phyloP scores from a whole-genome alignment of 2,888 invertebrate species.

The Fissipunctia ypsillon region DNA sequence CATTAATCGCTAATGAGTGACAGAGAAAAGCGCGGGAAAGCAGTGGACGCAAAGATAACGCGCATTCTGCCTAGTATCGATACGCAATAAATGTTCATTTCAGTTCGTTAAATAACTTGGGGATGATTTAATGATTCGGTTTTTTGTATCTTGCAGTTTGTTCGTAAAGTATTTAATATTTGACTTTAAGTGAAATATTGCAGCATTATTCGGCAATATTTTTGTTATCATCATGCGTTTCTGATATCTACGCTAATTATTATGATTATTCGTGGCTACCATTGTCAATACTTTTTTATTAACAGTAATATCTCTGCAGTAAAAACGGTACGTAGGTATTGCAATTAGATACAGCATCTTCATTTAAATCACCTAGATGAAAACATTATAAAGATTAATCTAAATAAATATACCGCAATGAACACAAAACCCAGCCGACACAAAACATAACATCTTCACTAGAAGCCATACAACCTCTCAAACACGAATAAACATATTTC shows the following conservation, averaged over 20 bases:
- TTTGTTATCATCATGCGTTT: not conserved
- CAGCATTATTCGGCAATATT: not conserved
- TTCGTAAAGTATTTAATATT: conserved; percentile 29
- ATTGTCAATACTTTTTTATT: not conserved
- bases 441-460: conserved; percentile 15
- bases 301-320: no score
- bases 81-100: conserved; percentile 63
- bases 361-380: not conserved
- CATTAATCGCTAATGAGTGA: conserved; percentile 71
- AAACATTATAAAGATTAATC: not conserved
- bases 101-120: conserved; percentile 61
- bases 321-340: not conserved
- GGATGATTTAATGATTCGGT: conserved; percentile 50
- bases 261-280: not conserved
- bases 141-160: conserved; percentile 30
- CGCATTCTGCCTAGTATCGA: conserved; percentile 69
- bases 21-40: conserved; percentile 76
- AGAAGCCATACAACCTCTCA: conserved; percentile 29
- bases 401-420: conserved; percentile 15
- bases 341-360: not conserved
- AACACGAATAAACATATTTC: conserved; percentile 32
- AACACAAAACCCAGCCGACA: conserved; percentile 21
- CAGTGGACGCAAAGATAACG: conserved; percentile 67
- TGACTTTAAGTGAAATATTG: conserved; percentile 12
- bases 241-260: not conserved